Conservation (phyloP, 1,140 invertebrate genomes). For the Antheraea mylitta region DNA sequence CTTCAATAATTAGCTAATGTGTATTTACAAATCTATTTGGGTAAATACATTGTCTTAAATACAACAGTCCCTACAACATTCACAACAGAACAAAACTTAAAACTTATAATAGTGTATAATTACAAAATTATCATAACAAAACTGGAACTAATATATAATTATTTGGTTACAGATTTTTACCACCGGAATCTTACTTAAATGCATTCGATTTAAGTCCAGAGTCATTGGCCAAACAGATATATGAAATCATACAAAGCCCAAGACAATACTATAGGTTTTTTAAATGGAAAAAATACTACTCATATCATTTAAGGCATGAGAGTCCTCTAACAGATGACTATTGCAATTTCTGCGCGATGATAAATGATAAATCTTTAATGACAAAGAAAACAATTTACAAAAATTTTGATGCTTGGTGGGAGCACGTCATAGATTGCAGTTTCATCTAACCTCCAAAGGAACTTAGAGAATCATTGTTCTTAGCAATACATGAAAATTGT, state of each 20-base stretch:
- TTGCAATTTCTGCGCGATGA: slow-evolving; percentile 41
- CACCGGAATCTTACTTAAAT: slow-evolving; percentile 41
- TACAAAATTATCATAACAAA: no score
- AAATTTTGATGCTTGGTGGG: slow-evolving; percentile 39
- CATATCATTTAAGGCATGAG: slow-evolving; percentile 32
- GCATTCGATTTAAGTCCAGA: slow-evolving; percentile 35
- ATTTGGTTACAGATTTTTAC: slow-evolving; percentile 39
- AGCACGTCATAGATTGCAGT: neutral
- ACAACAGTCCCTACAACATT: no score
- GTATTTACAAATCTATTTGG: no score
- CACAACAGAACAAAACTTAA: no score
- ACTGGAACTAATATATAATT: no score
- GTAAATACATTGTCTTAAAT: no score
- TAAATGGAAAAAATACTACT: slow-evolving; percentile 47
- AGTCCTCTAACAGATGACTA: slow-evolving; percentile 40
- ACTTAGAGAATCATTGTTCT: no score
- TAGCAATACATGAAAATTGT: neutral
- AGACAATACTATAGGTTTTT: slow-evolving; percentile 38
- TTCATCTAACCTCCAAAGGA: neutral
- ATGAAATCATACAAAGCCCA: slow-evolving; percentile 31
- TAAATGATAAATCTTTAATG: slow-evolving; percentile 31
- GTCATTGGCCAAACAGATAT: slow-evolving; percentile 35
- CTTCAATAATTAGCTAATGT: no score
- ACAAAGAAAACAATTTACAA: slow-evolving; percentile 18
- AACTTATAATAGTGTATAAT: no score